phyloP scores from a whole-genome alignment of 2,888 invertebrate genomes.

The Crepidodera aurea region DNA sequence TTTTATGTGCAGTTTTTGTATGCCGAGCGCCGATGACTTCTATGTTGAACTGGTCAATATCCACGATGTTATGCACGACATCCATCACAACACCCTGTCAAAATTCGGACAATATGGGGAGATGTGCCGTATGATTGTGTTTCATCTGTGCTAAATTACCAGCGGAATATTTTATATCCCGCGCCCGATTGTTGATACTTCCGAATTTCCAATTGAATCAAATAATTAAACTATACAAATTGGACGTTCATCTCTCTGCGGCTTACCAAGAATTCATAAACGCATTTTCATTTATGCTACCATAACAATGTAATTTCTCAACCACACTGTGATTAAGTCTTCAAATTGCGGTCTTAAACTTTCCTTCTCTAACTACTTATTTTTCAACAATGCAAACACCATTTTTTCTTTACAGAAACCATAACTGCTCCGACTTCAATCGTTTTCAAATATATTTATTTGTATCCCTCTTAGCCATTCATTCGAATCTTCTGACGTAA shows the following conservation, averaged over 20 bases:
- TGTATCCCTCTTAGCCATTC: not conserved
- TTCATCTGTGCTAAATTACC: conserved; percentile 47
- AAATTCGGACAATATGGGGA: conserved; percentile 50
- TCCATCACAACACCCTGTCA: conserved; percentile 52
- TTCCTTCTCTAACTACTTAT: not conserved
- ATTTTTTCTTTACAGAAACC: too few species aligned
- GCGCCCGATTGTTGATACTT: conserved; percentile 43
- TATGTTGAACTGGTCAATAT: conserved; percentile 40
- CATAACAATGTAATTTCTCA: not conserved
- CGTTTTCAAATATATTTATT: too few species aligned
- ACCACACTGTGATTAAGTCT: not conserved
- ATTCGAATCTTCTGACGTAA: too few species aligned
- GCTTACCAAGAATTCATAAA: conserved; percentile 23
- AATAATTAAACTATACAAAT: conserved; percentile 46
- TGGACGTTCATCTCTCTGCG: conserved; percentile 5
- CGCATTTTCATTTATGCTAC: not conserved
- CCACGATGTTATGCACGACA: conserved; percentile 51
- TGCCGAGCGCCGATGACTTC: conserved; percentile 40
- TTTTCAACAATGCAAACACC: too few species aligned
- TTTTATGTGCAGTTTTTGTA: conserved; percentile 50
- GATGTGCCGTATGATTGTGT: conserved; percentile 42
- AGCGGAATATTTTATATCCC: conserved; percentile 47
- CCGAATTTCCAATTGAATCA: conserved; percentile 38
- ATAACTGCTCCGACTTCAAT: too few species aligned
- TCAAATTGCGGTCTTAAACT: not conserved